These are phyloP conservation scores for Homarus gammarus DNA, from an alignment of 2,888 invertebrate genomes.

Conservation along the genomic window DNA sequence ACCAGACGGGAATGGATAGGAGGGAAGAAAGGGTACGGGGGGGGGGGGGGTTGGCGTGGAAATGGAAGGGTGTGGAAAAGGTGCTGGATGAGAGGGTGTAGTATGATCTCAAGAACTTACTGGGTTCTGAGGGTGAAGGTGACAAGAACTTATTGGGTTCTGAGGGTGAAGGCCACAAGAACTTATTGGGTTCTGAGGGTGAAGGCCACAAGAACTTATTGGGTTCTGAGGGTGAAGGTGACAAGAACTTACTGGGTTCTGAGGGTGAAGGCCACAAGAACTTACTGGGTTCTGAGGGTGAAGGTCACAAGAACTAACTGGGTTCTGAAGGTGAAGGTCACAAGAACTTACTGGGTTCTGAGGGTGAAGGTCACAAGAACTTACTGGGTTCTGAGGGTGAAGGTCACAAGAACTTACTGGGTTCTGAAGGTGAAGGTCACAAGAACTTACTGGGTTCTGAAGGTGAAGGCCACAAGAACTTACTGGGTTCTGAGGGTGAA, in stretches of 20 bases:
- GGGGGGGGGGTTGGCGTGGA: neutral
- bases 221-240: slow-evolving; percentile 91
- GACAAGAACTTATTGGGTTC: neutral
- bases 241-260: slow-evolving; percentile 83
- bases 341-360: neutral
- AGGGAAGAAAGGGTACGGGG: neutral
- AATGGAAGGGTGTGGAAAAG: neutral
- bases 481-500: slow-evolving; percentile 1
- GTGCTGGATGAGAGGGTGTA: neutral
- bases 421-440: neutral
- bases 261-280: slow-evolving; percentile 98
- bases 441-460: neutral
- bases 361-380: neutral
- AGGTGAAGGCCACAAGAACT: neutral
- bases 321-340: neutral
- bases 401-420: neutral
- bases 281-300: slow-evolving; percentile 91
- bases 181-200: slow-evolving; percentile 6
- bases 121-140: neutral
- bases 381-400: slow-evolving; percentile 9
- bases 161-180: neutral
- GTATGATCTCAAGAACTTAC: neutral
- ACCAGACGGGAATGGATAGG: neutral
- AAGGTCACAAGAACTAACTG: neutral
- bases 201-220: neutral